phyloP scores from a whole-genome alignment of 2,888 invertebrate genomes.

The Andrena praecox region DNA sequence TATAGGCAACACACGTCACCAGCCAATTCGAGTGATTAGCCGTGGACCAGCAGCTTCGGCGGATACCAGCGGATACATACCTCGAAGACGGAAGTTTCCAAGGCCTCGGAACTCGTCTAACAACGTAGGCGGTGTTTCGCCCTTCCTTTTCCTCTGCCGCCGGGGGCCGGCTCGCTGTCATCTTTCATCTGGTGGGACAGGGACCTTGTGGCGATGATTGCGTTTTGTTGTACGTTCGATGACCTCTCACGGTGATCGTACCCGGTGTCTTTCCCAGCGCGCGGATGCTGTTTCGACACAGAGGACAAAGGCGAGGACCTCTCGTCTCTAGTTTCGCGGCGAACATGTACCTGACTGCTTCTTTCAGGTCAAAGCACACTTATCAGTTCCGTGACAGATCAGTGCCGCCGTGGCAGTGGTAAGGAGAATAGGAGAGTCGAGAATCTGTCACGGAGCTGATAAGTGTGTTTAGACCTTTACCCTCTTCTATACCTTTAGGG shows the following conservation, averaged over 20 bases:
- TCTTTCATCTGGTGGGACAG: not conserved
- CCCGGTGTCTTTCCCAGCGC: not conserved
- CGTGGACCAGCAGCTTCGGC: not conserved
- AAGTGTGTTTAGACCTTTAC: no score
- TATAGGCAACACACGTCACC: not conserved
- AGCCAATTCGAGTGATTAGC: conserved; percentile 28
- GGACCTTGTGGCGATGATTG: conserved; percentile 33
- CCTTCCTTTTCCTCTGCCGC: conserved; percentile 6
- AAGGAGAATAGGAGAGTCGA: no score
- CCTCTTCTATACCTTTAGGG: no score
- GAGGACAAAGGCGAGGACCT: conserved; percentile 15
- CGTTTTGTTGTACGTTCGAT: conserved; percentile 38
- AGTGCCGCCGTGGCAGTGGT: no score
- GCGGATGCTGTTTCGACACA: conserved; percentile 5
- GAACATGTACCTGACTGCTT: not conserved
- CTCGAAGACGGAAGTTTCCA: conserved; percentile 28
- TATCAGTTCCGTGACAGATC: no score
- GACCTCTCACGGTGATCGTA: conserved; percentile 29
- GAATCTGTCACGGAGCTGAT: no score
- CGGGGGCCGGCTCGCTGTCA: not conserved
- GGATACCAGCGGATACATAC: not conserved
- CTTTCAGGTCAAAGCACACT: not conserved
- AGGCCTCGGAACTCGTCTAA: conserved; percentile 28
- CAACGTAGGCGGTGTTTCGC: conserved; percentile 16
- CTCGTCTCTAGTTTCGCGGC: no score